Percentiles rank a stretch among this genome's conserved stretches.
Conservation (phyloP, 2,113 vertebrate species). For the Cranoglanis bouderius region DNA sequence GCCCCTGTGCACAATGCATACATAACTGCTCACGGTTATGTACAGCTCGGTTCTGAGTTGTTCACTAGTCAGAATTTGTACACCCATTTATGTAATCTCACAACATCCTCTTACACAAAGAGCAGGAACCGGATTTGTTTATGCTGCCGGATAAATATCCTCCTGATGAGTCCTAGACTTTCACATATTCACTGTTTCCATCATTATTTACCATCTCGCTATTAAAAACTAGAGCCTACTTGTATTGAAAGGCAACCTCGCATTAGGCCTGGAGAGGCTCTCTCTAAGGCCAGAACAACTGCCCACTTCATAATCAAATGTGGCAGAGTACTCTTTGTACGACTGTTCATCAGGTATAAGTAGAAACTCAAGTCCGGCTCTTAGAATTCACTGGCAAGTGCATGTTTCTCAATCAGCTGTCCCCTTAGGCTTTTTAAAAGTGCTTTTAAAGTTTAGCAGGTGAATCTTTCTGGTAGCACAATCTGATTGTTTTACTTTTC, state of each 20-base stretch:
- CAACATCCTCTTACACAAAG: neutral
- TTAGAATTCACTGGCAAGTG: constrained; percentile 28
- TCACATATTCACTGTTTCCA: constrained; percentile 21
- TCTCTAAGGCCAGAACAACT: constrained; percentile 46
- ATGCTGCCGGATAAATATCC: neutral
- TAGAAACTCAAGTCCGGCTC: constrained; percentile 29
- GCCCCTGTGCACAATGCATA: neutral
- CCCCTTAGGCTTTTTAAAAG: constrained; percentile 18
- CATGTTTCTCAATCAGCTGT: constrained; percentile 23
- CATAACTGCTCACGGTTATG: neutral
- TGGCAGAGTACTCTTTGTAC: constrained; percentile 41
- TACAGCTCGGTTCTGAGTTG: neutral
- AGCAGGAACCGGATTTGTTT: neutral
- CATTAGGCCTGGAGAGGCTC: constrained; percentile 51
- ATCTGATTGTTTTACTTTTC: constrained; percentile 11
- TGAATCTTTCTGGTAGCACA: neutral
- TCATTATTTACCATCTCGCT: constrained; percentile 48
- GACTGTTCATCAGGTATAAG: constrained; percentile 45
- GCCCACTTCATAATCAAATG: constrained; percentile 56
- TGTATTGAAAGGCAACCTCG: constrained; percentile 44
- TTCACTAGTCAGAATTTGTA: neutral
- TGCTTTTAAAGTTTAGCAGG: constrained; percentile 17
- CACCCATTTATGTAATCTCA: neutral
- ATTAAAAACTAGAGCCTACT: constrained; percentile 44
- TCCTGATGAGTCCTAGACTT: constrained; percentile 16